Percentiles rank a stretch among this genome's conserved stretches.
These are phyloP conservation scores for Bombus confusus DNA, from an alignment of 1,140 invertebrate species.

Conservation along the genomic window DNA sequence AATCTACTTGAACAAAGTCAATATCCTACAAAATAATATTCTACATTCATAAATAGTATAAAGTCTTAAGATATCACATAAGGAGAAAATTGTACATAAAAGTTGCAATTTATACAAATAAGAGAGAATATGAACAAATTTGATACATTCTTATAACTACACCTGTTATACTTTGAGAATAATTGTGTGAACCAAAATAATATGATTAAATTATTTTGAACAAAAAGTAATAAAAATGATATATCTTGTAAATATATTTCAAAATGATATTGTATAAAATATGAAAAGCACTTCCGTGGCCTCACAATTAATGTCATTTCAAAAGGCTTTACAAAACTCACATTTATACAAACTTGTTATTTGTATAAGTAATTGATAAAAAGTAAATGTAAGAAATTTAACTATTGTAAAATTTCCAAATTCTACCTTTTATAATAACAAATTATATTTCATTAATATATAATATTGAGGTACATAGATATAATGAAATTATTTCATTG, in stretches of 20 bases:
- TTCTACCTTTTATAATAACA: not conserved
- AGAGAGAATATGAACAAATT: constrained; percentile 1
- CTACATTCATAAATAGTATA: constrained; percentile 3
- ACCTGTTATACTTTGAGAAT: constrained; percentile 29
- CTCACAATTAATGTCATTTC: constrained; percentile 20
- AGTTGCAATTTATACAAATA: constrained; percentile 3
- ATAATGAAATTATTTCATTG: not conserved
- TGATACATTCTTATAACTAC: constrained; percentile 4
- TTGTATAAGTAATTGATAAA: not conserved
- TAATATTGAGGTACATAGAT: not conserved
- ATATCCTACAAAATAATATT: not conserved
- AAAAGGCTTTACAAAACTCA: constrained; percentile 16
- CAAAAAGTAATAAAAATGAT: not conserved
- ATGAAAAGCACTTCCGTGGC: constrained; percentile 35
- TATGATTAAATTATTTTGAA: constrained; percentile 15
- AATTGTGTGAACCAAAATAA: not conserved
- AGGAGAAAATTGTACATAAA: constrained; percentile 23
- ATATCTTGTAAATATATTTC: constrained; percentile 31
- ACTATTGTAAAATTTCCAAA: constrained; percentile 13
- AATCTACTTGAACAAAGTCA: not conserved
- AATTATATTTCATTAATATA: not conserved
- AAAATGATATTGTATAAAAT: not conserved
- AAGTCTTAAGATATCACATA: not conserved
- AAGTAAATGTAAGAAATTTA: not conserved
- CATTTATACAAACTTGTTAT: constrained; percentile 1